Evolutionary conservation across 2,888 invertebrate genomes (phyloP), one percentile per base, ranked within the genome.

Genomic region (Boloria selene): DNA sequence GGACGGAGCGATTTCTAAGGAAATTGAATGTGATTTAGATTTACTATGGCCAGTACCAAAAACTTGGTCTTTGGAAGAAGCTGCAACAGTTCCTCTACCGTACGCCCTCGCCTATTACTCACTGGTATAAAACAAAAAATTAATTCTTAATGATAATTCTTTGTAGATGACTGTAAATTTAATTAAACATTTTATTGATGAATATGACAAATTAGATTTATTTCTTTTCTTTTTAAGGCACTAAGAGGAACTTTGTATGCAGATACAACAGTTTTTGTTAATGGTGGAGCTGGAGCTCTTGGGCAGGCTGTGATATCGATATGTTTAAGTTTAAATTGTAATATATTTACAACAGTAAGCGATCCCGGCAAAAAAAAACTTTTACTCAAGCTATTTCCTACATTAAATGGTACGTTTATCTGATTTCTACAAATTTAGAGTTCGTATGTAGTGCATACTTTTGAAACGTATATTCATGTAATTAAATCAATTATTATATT

Each of bases 51-150:
- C 56, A 0, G 56, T 45, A 14, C 56, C 56, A 1, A 45, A 4
- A 14, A 13, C 42, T 26, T 56, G 56, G 56, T 56, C 56, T n/a
- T 45, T 56, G n/a, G 45, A 56, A 56, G 56, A 47, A 45, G 56
- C 56, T 45, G 45, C 56, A 0, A 45, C 56, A 22, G 56, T 56
- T 3, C 56, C 56, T 45, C n/a, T 45, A 0, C 56, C n/a, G 6
- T 56, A 56, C 5, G 22, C 56, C 5, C 26, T 26, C 22, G 56
- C 56, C 22, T 56, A 56, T 44, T 56, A 56, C n/a, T 56, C 44
- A 10, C 45, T 45, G 56, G 56, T 56, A 56, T n/a, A 45, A 22
- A 18, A 22, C 3, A 22, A 17, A 38, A 38, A 0, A 13, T n/a
- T n/a, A n/a, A n/a, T n/a, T n/a, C n/a, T n/a, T n/a, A n/a, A n/a